Evolutionary conservation across 1,140 invertebrate genomes (phyloP), one percentile per base, ranked within the genome.

Genomic region (Pseudobourletiella spinata): DNA sequence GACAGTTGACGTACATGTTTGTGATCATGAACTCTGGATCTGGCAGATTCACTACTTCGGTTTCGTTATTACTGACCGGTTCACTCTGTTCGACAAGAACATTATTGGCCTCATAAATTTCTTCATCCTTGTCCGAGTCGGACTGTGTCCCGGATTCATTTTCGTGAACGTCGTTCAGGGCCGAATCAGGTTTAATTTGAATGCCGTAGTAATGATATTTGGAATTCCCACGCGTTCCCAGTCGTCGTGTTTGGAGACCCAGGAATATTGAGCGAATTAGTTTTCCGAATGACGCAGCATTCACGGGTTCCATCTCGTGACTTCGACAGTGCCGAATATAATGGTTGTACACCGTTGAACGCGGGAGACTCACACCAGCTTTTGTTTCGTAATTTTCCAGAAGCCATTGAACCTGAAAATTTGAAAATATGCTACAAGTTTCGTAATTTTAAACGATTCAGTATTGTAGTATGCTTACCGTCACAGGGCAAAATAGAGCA

Each of bases 261-360:
- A 82, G 71, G 68, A 84, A 84, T 2, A 85, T 82, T 8, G 81
- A 82, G 28, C 83, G 74, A 35, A 84, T 84, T 2, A 84, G 75
- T 72, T 84, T 84, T 3, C 83, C 83, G 75, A 84, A 84, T 8
- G 81, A 82, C 14, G 83, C 83, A 35, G 82, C 81, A 75, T 84
- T 84, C 70, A 84, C 82, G 2, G 82, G 80, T 51, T 83, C 81
- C n/a, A 84, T 70, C 63, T 78, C 79, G 59, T 79, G 73, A 62
- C 82, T 80, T 55, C 76, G 71, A 71, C 83, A 84, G 63, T 83
- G 80, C 32, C 74, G 70, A 57, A 81, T 71, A 71, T 84, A 84
- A 71, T 84, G 82, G 65, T 78, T 78, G 71, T 84, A 84, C 2
- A 84, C 69, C 30, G 81, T 83, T 55, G 78, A 80, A 22, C 83